Evolutionary conservation across 2,888 invertebrate species (phyloP).

Genomic region (Clanis bilineata): DNA sequence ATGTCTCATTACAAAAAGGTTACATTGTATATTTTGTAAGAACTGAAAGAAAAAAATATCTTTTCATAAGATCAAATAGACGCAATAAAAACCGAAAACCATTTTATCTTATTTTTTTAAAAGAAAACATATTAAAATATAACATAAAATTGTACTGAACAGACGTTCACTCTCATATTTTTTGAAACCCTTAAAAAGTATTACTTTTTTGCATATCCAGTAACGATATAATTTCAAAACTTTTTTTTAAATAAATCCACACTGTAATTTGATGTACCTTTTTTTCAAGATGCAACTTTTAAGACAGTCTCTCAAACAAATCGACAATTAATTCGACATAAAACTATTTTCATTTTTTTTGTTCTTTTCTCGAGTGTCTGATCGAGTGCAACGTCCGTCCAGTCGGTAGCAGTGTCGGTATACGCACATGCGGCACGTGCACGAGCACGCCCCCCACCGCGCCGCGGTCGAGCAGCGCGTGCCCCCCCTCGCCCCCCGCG

Average conservation of each 20-base stretch:
- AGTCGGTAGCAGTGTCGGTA: slow-evolving; percentile 17
- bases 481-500: slow-evolving; percentile 49
- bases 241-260: too few species aligned
- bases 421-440: slow-evolving; percentile 95
- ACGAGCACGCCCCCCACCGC: slow-evolving; percentile 93
- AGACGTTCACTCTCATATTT: not conserved
- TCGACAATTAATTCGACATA: too few species aligned
- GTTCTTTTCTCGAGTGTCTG: not conserved
- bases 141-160: not conserved
- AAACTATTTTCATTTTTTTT: not conserved
- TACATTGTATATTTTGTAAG: too few species aligned
- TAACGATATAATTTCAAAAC: too few species aligned
- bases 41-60: not conserved
- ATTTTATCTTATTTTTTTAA: not conserved
- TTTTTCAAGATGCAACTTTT: too few species aligned
- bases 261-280: too few species aligned
- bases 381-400: not conserved
- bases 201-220: too few species aligned
- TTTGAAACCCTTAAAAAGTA: not conserved
- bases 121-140: not conserved
- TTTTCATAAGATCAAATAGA: not conserved
- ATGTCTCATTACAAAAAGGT: not conserved
- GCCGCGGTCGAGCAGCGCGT: slow-evolving; percentile 82
- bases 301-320: too few species aligned
- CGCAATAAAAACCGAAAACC: slow-evolving; percentile 11